Conservation (phyloP, 1,140 invertebrate species). For the Berghia stephanieae region DNA sequence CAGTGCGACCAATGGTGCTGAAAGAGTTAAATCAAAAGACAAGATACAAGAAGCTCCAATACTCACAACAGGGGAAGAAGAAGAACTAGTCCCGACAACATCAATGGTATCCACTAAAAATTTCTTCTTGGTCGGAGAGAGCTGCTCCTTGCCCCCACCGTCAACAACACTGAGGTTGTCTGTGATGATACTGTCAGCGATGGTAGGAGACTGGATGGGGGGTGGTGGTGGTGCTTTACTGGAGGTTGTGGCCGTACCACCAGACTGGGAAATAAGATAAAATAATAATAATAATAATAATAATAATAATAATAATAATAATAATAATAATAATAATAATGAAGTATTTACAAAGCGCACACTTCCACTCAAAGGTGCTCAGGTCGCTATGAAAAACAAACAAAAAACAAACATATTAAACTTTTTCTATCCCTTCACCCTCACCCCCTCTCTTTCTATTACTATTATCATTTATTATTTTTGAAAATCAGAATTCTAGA, state of each 20-base stretch:
- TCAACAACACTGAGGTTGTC: not conserved
- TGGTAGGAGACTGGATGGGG: not conserved
- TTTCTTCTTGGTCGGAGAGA: constrained; percentile 47
- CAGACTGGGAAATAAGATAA: constrained; percentile 11
- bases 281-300: not conserved
- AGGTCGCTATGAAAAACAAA: too few relatives aligned
- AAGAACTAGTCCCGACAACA: constrained; percentile 59
- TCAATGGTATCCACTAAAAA: constrained; percentile 65
- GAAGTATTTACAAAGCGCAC: not conserved
- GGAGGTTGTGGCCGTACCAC: not conserved
- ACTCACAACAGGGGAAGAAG: constrained; percentile 64
- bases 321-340: not conserved
- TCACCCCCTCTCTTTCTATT: too few relatives aligned
- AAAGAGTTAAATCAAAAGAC: not conserved
- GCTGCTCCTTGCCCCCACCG: constrained; percentile 25
- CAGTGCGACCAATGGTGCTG: not conserved
- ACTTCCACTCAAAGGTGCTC: not conserved
- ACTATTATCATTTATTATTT: too few relatives aligned
- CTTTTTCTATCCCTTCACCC: too few relatives aligned
- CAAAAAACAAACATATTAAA: too few relatives aligned
- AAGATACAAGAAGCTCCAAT: not conserved
- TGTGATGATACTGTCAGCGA: not conserved
- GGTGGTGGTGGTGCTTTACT: not conserved
- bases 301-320: not conserved
- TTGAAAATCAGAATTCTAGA: too few relatives aligned